Conservation (phyloP, 2,113 vertebrate species). For the Semnornis frantzii region DNA sequence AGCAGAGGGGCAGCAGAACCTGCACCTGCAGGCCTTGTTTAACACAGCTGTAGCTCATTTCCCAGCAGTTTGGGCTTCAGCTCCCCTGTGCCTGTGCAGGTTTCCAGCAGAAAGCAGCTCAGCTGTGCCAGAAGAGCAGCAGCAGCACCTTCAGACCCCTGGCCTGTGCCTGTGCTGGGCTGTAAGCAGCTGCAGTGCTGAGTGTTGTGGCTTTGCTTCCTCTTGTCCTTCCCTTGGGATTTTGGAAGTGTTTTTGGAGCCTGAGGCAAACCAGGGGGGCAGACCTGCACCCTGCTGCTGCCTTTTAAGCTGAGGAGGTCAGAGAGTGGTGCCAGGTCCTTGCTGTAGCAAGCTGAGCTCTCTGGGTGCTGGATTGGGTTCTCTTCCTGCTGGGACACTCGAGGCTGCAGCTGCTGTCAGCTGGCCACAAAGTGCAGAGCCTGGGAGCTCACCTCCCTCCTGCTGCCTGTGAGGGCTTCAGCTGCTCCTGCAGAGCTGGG, state of each 20-base stretch:
- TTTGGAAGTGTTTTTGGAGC: not conserved
- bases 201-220: not conserved
- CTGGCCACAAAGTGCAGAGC: not conserved
- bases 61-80: fast-evolving
- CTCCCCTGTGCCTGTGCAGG: not conserved
- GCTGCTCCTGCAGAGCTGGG: not conserved
- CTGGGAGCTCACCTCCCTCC: not conserved
- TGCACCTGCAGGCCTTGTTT: no score
- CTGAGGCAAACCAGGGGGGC: not conserved
- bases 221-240: not conserved
- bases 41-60: not conserved
- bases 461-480: not conserved
- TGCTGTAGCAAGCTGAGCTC: not conserved
- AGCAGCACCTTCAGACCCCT: no score
- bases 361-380: no score
- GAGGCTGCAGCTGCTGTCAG: not conserved
- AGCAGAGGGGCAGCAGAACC: no score
- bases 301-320: not conserved
- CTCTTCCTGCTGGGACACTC: not conserved
- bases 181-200: fast-evolving
- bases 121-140: not conserved
- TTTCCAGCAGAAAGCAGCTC: not conserved
- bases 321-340: no score
- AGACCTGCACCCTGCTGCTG: fast-evolving
- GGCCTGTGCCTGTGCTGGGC: no score